Base-by-base conservation (phyloP, 2,113 vertebrate species). In the Neolamprologus caudopunctatus region DNA sequence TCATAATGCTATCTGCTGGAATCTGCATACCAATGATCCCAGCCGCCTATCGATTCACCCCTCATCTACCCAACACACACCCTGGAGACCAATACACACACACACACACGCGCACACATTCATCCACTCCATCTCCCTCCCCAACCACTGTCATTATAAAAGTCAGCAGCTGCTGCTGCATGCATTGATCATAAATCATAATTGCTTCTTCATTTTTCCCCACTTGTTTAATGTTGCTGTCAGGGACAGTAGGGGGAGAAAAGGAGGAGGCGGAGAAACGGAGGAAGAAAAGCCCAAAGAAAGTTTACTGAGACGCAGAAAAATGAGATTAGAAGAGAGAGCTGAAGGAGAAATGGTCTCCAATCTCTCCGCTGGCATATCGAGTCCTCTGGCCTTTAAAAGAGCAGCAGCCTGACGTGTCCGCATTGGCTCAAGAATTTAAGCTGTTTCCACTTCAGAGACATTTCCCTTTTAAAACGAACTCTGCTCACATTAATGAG, bases 181-280 rank as follows among this genome's bases (percentile, higher is more conserved):
- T 95, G 90, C 96, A 94, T 96, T 95, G 93, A 95, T 95, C 96
- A 96, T 96, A 96, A 96, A 96, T 97, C 96, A 96, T 96, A 97
- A 97, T 96, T 96, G 96, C 95, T 96, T 95, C 93, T 93, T 95
- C 93, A 95, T 96, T 95, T 96, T 96, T 95, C 88, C 86, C 92
- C 91, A 94, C 93, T 95, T 96, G 95, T 95, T 96, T 95, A 96
- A 96, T 96, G 95, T 95, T 95, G 86, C 95, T 97, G 95, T 96
- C 95, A 91, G 81, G 89, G 90, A 90, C 83, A 87, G 90, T 50
- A 66, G 40, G 89, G 80, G 85, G 86, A 57, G 86, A 79, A 68
- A 87, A 47, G 50, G 85, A 55, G 86, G 50, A 86, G 85, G 88
- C 12, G 82, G 53, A 33, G 50, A 33, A 71, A 45, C 71, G 17